phyloP scores from a whole-genome alignment of 1,140 invertebrate species.

The Bombus huntii region DNA sequence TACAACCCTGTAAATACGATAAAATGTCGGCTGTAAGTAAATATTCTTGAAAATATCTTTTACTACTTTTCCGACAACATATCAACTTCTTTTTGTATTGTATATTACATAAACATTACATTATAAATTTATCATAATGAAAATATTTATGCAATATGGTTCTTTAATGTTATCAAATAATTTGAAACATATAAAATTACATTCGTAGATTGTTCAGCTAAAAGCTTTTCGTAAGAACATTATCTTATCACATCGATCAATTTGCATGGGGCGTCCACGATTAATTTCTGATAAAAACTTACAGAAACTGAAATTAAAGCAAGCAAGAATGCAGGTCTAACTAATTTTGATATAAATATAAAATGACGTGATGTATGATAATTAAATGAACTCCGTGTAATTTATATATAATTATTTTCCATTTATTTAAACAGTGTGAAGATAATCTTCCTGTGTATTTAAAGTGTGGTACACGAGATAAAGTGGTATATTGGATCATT shows the following conservation, averaged over 20 bases:
- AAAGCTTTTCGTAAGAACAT: slow-evolving; percentile 17
- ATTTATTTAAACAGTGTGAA: slow-evolving; percentile 78
- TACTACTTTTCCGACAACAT: not conserved
- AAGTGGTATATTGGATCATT: slow-evolving; percentile 82
- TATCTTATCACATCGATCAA: slow-evolving; percentile 10
- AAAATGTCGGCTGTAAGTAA: slow-evolving; percentile 25
- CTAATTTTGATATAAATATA: slow-evolving; percentile 12
- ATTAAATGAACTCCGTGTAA: not conserved
- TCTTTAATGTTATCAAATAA: not conserved
- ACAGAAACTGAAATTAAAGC: slow-evolving; percentile 68
- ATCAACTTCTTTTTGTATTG: not conserved
- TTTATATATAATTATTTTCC: slow-evolving; percentile 8
- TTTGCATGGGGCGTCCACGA: not conserved
- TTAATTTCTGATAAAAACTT: slow-evolving; percentile 23
- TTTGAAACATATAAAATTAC: not conserved
- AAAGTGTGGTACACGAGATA: slow-evolving; percentile 84
- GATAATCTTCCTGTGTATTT: slow-evolving; percentile 85
- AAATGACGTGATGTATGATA: not conserved
- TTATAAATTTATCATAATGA: not conserved
- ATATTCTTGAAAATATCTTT: not conserved
- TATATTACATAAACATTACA: not conserved
- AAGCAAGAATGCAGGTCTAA: slow-evolving; percentile 68
- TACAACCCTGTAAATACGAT: not conserved
- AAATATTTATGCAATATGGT: not conserved
- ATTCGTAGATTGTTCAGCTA: not conserved